Evolutionary conservation across 2,113 vertebrate species (phyloP).

Genomic region (Alligator sinensis): DNA sequence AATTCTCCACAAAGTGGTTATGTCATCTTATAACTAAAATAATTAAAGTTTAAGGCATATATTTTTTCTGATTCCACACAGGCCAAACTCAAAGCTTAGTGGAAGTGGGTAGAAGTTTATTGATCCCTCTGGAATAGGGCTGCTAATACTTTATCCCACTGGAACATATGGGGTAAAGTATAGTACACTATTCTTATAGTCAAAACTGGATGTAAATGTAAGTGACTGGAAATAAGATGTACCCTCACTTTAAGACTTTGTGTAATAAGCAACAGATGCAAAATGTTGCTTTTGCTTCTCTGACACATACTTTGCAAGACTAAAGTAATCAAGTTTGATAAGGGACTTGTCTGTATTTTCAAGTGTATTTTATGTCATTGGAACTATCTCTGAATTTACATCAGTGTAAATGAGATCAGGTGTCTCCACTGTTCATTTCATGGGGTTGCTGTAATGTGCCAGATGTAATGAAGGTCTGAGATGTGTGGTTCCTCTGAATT

Average conservation of each 20-base stretch:
- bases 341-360: conserved; percentile 24
- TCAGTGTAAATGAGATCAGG: neutral
- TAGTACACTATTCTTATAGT: no score
- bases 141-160: neutral
- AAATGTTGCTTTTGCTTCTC: neutral
- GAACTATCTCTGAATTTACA: neutral
- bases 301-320: conserved; percentile 8
- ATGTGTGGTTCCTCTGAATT: neutral
- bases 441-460: accelerated
- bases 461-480: neutral
- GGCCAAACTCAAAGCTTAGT: neutral
- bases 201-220: conserved; percentile 8
- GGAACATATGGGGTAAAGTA: neutral
- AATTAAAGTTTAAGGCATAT: no score
- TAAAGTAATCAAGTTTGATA: conserved; percentile 37
- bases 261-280: neutral
- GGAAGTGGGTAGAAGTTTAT: neutral
- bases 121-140: neutral
- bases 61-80: no score
- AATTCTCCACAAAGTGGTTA: no score
- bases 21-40: no score
- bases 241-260: conserved; percentile 8
- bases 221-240: conserved; percentile 20
- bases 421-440: accelerated
- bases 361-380: neutral